A percentile compares a stretch with the other conserved stretches of the same genome.
phyloP scores from a whole-genome alignment of 2,888 invertebrate species.

The Cataglyphis albicans region DNA sequence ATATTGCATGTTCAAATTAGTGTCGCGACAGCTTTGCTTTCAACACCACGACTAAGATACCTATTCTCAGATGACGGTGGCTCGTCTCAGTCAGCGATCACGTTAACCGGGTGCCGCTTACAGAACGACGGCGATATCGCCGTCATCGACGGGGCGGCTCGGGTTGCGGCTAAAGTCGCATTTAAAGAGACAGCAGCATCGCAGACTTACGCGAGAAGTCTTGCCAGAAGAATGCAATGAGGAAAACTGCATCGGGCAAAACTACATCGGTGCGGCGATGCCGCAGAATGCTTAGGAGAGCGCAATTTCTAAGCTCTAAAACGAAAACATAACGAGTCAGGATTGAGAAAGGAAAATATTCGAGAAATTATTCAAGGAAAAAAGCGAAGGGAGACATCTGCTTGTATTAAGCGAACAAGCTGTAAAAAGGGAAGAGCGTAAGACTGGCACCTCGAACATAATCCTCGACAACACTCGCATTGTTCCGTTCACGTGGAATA shows the following conservation, averaged over 20 bases:
- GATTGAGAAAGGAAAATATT: slow-evolving; percentile 12
- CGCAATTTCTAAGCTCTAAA: slow-evolving; percentile 17
- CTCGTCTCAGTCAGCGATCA: slow-evolving; percentile 72
- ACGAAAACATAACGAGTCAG: slow-evolving; percentile 29
- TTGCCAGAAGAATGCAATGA: slow-evolving; percentile 72
- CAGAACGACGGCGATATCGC: slow-evolving; percentile 70
- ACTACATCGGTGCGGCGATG: slow-evolving; percentile 18
- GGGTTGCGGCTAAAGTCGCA: slow-evolving; percentile 51
- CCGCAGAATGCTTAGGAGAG: slow-evolving; percentile 19
- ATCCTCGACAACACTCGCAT: slow-evolving; percentile 52
- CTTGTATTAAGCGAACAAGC: slow-evolving; percentile 26
- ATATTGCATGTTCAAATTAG: slow-evolving; percentile 9
- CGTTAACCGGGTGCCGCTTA: slow-evolving; percentile 66
- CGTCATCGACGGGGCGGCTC: slow-evolving; percentile 70
- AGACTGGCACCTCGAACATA: slow-evolving; percentile 8
- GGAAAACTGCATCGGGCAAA: slow-evolving; percentile 42
- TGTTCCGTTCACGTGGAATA: slow-evolving; percentile 61
- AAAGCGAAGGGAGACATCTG: not conserved
- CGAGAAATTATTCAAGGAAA: not conserved
- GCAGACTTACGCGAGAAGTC: slow-evolving; percentile 67
- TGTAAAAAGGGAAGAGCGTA: not conserved
- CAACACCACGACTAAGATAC: slow-evolving; percentile 29
- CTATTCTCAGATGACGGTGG: slow-evolving; percentile 71
- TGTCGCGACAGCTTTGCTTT: not conserved
- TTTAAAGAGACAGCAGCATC: slow-evolving; percentile 56